These are phyloP conservation scores for Pristionchus japonicus DNA, from an alignment of 2,888 invertebrate species.

Conservation along the genomic window DNA sequence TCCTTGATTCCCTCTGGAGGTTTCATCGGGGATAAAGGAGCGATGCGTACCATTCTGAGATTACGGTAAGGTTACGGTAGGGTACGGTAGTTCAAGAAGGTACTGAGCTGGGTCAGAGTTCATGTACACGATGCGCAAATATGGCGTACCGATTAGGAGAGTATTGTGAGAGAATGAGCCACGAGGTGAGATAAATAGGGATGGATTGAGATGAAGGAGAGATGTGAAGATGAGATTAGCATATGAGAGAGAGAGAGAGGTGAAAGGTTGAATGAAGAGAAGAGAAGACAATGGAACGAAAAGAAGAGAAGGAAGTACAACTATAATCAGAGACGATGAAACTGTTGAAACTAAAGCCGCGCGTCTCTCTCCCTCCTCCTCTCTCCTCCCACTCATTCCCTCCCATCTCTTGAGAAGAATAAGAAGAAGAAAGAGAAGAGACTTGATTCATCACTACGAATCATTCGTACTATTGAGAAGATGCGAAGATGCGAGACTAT, in stretches of 20 bases:
- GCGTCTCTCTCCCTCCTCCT: neutral
- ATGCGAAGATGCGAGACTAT: neutral
- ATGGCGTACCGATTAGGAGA: neutral
- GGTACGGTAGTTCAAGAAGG: neutral
- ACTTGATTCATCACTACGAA: conserved; percentile 30
- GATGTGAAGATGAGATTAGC: neutral
- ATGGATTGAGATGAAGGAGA: neutral
- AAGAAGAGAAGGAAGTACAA: neutral
- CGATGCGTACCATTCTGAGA: conserved; percentile 9
- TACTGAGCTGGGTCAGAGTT: neutral
- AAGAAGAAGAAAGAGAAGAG: conserved; percentile 38
- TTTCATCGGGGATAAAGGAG: conserved; percentile 18
- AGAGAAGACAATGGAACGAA: neutral
- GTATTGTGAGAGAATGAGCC: neutral
- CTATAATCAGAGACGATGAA: neutral
- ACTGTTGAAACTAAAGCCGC: conserved; percentile 28
- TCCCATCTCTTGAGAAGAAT: neutral
- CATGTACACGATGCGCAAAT: neutral
- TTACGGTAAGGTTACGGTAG: neutral
- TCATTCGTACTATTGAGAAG: conserved; percentile 27
- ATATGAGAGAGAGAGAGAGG: neutral
- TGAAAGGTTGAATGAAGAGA: neutral
- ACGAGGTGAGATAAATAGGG: neutral
- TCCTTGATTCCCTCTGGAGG: conserved; percentile 18
- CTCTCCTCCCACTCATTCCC: neutral